Base-by-base conservation (phyloP, 2,113 vertebrate species). In the Phrynosoma platyrhinos region DNA sequence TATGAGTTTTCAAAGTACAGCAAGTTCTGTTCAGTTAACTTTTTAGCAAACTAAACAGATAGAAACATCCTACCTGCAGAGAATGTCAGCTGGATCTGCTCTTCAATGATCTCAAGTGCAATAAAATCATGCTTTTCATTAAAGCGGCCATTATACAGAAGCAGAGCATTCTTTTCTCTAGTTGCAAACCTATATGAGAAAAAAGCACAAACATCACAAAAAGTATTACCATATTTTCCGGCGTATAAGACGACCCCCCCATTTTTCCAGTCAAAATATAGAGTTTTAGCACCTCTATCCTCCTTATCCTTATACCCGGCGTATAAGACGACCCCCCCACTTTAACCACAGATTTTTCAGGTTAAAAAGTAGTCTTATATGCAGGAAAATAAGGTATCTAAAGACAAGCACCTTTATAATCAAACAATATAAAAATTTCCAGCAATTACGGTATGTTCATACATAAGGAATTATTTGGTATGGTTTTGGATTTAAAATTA, bases 71-170 rank as follows among this genome's bases (percentile, higher is more conserved):
- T 27, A 99, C 99, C 98, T 97, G 98, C 98, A 1, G 99, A 99
- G 97, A 99, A 99, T 0, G 98, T 99, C 92, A 99, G 98, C 95
- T 99, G 99, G 93, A 99, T 98, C 96, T 99, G 99, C 92, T 98
- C 98, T 2, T 97, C 96, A n/a, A 99, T 98, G 68, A 99, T 97
- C 97, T 99, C 98, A 95, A 99, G 92, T 8, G 99, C 99, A 32
- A 99, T 97, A 94, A 99, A 99, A 95, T 99, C 98, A 0, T 99
- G 99, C 87, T 99, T 99, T 94, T 99, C 98, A 0, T 99, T 99
- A 96, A 99, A 99, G 87, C 99, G 97, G 72, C 99, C 98, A 0
- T 99, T 99, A 95, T 99, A 99, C 27, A 99, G 98, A 2, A 99
- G 97, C 82, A 99, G 96, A 21, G 98, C 98, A 0, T 98, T 97